Percentiles rank a stretch among this genome's conserved stretches.
Conservation (phyloP, 2,888 invertebrate genomes). For the Trissolcus brochymenae region DNA sequence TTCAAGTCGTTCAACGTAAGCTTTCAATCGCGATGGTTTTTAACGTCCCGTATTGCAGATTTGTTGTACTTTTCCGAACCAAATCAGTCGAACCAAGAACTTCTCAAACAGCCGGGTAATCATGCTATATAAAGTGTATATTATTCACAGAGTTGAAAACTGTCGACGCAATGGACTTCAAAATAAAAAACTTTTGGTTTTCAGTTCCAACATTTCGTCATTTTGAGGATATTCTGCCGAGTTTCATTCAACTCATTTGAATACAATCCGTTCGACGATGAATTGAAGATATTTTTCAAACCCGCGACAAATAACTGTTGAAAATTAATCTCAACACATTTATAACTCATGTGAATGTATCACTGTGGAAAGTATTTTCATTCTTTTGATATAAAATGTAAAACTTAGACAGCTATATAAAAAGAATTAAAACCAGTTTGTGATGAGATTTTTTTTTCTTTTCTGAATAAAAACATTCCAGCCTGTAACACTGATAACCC, state of each 20-base stretch:
- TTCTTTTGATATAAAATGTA: no score
- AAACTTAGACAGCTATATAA: no score
- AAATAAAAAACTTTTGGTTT: constrained; percentile 9
- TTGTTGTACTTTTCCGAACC: constrained; percentile 35
- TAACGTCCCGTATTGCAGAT: constrained; percentile 48
- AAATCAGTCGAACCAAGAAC: constrained; percentile 22
- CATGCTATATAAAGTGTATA: constrained; percentile 16
- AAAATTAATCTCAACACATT: no score
- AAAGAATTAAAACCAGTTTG: no score
- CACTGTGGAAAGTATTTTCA: no score
- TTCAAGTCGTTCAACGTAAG: constrained; percentile 71
- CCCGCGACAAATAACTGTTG: no score
- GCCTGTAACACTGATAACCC: no score
- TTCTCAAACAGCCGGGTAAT: constrained; percentile 21
- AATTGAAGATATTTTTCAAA: no score
- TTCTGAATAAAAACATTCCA: background rate
- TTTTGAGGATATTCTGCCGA: background rate
- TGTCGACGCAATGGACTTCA: constrained; percentile 19
- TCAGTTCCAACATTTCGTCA: background rate
- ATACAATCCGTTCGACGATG: no score
- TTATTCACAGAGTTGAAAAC: background rate
- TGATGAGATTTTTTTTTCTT: constrained; percentile 6
- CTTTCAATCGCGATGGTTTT: constrained; percentile 71
- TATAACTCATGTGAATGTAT: no score
- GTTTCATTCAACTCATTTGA: no score